Evolutionary conservation across 2,113 vertebrate species (phyloP), one percentile per base, ranked within the genome.

Genomic region (Halcyon malimbica): DNA sequence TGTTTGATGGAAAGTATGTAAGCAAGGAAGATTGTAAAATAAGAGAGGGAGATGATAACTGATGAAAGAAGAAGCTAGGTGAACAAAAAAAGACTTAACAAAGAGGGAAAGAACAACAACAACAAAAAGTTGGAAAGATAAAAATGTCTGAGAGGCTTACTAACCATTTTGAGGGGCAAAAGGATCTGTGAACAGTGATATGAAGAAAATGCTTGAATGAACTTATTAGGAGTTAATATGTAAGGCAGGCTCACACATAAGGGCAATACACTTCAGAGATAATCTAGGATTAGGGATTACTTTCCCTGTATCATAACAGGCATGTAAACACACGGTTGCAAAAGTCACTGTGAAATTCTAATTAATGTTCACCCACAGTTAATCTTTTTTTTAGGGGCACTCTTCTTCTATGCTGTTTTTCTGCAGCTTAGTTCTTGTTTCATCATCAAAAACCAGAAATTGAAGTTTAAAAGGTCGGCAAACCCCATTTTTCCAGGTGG

Each of bases 401-500:
- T 65, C 62, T 44, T 59, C 50, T 37, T 46, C 60, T 0, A 0
- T 65, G 57, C 23, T 84, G 53, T 41, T 65, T 53, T 90, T 39
- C 85, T 56, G 13, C 62, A 68, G 64, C 50, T 69, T 19, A 62
- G 41, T 29, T 64, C 83, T 74, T 48, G 68, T 65, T 96, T 69
- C 87, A 57, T 60, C 89, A 16, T 24, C 88, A 57, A 75, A 44
- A 68, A 62, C 19, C 65, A 94, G 94, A 82, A 90, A 92, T 35
- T 77, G 86, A 25, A 82, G 68, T 28, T 33, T 37, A 19, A 81
- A 82, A 94, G 92, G 76, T 92, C 65, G 84, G 57, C 62, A 83
- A 85, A 89, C 48, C 53, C 80, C 70, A 83, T 96, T 97, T 97
- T 84, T 39, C 68, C 31, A 46, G 68, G 68, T 62, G 89, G 56